phyloP scores from a whole-genome alignment of 2,888 invertebrate genomes.

The Eupithecia dodoneata region DNA sequence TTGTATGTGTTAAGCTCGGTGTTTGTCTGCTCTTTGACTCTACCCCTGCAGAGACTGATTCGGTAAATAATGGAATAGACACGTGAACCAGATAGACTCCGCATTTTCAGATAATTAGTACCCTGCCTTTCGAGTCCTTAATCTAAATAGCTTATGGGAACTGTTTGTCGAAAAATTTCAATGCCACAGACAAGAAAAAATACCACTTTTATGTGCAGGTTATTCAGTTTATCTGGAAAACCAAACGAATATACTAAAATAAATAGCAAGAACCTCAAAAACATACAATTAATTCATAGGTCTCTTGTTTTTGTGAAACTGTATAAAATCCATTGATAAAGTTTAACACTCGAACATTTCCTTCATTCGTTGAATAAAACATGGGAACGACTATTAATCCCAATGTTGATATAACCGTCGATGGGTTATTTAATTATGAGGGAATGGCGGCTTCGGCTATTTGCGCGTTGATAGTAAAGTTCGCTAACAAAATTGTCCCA shows the following conservation, averaged over 20 bases:
- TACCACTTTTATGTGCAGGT: too few relatives aligned
- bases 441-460: conserved; percentile 58
- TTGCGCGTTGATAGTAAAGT: conserved; percentile 60
- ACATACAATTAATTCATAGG: neutral
- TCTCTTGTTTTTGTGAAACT: neutral
- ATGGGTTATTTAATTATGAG: conserved; percentile 57
- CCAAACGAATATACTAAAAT: too few relatives aligned
- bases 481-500: conserved; percentile 63
- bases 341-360: neutral
- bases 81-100: neutral
- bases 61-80: conserved; percentile 1
- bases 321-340: neutral
- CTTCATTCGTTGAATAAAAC: conserved; percentile 19
- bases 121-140: neutral
- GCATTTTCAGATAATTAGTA: neutral
- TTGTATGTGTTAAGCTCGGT: neutral
- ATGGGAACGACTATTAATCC: conserved; percentile 25
- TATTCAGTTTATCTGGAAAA: too few relatives aligned
- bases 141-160: neutral
- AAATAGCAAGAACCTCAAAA: neutral
- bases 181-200: too few relatives aligned
- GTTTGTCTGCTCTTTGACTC: neutral
- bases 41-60: neutral
- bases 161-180: neutral
- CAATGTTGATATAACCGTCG: conserved; percentile 46